Base-by-base conservation (phyloP, 2,113 vertebrate genomes). In the Platysteira castanea region DNA sequence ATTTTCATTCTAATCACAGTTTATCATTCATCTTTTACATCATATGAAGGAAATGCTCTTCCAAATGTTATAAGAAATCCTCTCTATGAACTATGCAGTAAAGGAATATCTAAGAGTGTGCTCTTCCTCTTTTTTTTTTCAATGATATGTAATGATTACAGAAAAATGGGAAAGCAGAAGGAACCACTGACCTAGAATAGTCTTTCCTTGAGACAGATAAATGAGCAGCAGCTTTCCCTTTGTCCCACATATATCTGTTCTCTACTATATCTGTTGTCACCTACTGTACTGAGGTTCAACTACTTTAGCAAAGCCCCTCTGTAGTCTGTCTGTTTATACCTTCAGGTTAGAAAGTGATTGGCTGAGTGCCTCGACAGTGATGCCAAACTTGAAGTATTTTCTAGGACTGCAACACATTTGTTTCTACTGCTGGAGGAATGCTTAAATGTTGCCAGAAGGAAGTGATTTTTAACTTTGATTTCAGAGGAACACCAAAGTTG, bases 361-460 rank as follows among this genome's bases (percentile, higher is more conserved):
- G 81, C 85, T 85, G 56, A 92, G 49, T 86, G 60, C 60, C 95
- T 94, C 56, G 4, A 84, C 1, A 10, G 37, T 70, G 54, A 67
- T 67, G 46, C 24, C 90, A 91, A 96, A 79, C 31, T 57, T 89
- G 54, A 94, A 94, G 68, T 96, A 75, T 91, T 83, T 95, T 93
- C 65, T 85, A 75, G 50, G 30, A 56, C 28, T 79, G 47, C 65
- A 93, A 64, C 75, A 52, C 6, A 14, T 47, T 78, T 89, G 8
- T 73, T 95, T 86, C 81, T 15, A 3, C 47, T 77, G 64, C 64
- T 76, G 67, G 27, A 84, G 8, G 30, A 95, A 49, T 74, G n/a
- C 28, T 79, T 93, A 80, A 94, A 46, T 67, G 35, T 56, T 84
- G 71, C 65, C 71, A 93, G 93, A 81, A 95, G 57, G 44, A 71